phyloP scores from a whole-genome alignment of 2,113 vertebrate genomes.

The Poeciliopsis turrubarensis region DNA sequence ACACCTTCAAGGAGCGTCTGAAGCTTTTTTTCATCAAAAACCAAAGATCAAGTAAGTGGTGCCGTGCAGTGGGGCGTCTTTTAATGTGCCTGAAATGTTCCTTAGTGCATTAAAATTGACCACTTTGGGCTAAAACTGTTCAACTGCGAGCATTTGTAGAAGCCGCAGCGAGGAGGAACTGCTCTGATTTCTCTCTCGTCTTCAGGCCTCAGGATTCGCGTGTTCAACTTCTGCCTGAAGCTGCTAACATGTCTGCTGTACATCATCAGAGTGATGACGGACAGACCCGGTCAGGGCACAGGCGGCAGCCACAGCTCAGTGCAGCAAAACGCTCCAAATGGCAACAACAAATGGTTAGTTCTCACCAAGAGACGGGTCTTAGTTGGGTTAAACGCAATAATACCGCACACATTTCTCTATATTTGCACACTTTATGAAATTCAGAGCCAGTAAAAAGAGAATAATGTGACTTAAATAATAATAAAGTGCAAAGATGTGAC shows the following conservation, averaged over 20 bases:
- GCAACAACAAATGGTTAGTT: slow-evolving; percentile 71
- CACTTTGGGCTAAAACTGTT: not conserved
- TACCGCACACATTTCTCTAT: not conserved
- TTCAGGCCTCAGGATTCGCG: slow-evolving; percentile 91
- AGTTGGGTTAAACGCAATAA: not conserved
- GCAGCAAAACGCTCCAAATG: slow-evolving; percentile 42
- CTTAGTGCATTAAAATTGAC: not conserved
- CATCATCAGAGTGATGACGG: slow-evolving; percentile 90
- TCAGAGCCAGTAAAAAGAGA: not conserved
- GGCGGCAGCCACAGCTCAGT: slow-evolving; percentile 27
- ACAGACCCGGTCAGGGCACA: slow-evolving; percentile 82
- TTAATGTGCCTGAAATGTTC: not conserved
- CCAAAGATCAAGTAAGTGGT: slow-evolving; percentile 85
- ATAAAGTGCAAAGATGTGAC: not conserved
- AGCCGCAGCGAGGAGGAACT: not conserved
- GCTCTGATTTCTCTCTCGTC: not conserved
- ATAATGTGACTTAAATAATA: not conserved
- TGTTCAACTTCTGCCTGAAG: slow-evolving; percentile 97
- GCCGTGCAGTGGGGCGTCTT: not conserved
- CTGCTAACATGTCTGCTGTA: slow-evolving; percentile 95
- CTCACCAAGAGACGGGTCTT: not conserved
- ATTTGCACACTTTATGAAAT: not conserved
- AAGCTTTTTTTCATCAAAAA: slow-evolving; percentile 90
- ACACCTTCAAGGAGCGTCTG: slow-evolving; percentile 86
- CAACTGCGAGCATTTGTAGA: not conserved